These are phyloP conservation scores for Drosophila kohkoa DNA, from an alignment of 1,140 invertebrate species.

Conservation along the genomic window DNA sequence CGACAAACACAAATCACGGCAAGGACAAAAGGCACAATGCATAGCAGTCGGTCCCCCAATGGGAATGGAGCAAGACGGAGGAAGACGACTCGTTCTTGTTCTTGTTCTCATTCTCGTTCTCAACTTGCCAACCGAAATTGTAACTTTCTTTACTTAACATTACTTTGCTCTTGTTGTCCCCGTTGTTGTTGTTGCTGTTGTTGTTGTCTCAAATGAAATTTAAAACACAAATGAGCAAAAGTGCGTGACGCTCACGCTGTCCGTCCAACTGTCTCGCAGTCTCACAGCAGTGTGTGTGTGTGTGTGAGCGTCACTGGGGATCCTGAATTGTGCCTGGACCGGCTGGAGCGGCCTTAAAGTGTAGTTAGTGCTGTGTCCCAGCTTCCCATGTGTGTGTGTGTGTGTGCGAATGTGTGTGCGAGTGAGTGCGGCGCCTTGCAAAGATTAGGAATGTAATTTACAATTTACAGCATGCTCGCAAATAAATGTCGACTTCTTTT, in stretches of 20 bases:
- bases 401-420: conserved; percentile 20
- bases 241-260: conserved; percentile 62
- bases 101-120: conserved; percentile 36
- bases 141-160: conserved; percentile 68
- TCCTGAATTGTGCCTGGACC: conserved; percentile 33
- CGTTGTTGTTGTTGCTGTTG: conserved; percentile 23
- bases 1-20: conserved; percentile 58
- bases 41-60: conserved; percentile 53
- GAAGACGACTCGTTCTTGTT: conserved; percentile 36
- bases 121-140: conserved; percentile 60
- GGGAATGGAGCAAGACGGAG: conserved; percentile 7
- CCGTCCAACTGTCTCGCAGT: conserved; percentile 24
- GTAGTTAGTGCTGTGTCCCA: conserved; percentile 54
- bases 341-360: conserved; percentile 53
- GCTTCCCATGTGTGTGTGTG: conserved; percentile 10
- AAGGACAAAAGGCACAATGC: conserved; percentile 60
- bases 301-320: conserved; percentile 53
- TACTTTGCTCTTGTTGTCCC: conserved; percentile 30
- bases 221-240: conserved; percentile 83
- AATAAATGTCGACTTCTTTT: conserved; percentile 83
- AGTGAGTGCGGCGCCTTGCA: conserved; percentile 53
- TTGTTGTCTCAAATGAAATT: conserved; percentile 74
- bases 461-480: conserved; percentile 83
- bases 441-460: conserved; percentile 84
- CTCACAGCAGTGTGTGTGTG: conserved; percentile 53